Evolutionary conservation across 1,140 invertebrate genomes (phyloP).

Genomic region (Nixonia krombeini): DNA sequence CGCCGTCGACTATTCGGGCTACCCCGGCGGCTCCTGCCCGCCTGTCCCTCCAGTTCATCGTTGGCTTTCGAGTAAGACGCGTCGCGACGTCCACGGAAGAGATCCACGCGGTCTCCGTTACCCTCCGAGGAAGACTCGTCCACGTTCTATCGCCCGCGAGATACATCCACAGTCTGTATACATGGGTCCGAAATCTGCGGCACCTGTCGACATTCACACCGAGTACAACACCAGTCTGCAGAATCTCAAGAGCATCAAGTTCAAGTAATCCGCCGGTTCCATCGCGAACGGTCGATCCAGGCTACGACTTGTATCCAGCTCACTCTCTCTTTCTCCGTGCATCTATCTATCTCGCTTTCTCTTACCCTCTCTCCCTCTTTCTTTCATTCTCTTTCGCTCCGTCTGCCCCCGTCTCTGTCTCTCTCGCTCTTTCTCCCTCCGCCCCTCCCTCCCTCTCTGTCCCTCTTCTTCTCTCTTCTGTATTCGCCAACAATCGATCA

Average conservation of each 20-base stretch:
- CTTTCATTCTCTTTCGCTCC: too few relatives aligned
- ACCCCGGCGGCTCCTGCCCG: conserved; percentile 35
- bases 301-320: not conserved
- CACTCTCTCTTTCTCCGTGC: conserved; percentile 13
- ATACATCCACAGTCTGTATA: conserved; percentile 48
- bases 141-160: conserved; percentile 1
- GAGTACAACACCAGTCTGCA: conserved; percentile 56
- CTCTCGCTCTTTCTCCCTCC: too few relatives aligned
- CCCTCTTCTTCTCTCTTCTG: conserved; percentile 15
- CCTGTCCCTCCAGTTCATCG: conserved; percentile 59
- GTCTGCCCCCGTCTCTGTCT: too few relatives aligned
- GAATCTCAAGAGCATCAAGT: conserved; percentile 60
- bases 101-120: not conserved
- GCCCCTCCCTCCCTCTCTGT: too few relatives aligned
- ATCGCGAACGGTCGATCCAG: not conserved
- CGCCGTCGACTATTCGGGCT: conserved; percentile 38
- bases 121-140: conserved; percentile 12
- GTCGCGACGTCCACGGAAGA: conserved; percentile 24
- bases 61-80: conserved; percentile 58
- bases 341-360: not conserved
- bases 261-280: conserved; percentile 56
- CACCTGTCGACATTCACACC: conserved; percentile 50
- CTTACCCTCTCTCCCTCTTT: too few relatives aligned
- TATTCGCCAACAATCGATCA: not conserved
- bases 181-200: conserved; percentile 63